These are phyloP conservation scores for Cottoperca gobio DNA, from an alignment of 2,797 vertebrate species.

Conservation along the genomic window DNA sequence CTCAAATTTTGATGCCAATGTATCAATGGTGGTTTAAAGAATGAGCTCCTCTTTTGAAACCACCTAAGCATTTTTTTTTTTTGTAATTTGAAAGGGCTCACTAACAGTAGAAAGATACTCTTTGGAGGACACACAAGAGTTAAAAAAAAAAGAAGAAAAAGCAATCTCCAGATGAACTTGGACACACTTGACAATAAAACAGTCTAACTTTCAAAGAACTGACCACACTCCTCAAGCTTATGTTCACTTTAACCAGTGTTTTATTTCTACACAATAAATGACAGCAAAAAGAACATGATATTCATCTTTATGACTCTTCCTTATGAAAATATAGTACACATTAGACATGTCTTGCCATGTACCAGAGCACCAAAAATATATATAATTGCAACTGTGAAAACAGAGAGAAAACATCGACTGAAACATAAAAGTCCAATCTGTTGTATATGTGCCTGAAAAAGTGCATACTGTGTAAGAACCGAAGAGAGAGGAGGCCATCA, in stretches of 20 bases:
- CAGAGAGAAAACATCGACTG: constrained; percentile 69
- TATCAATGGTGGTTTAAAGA: constrained; percentile 72
- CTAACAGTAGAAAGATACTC: not conserved
- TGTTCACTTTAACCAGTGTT: constrained; percentile 85
- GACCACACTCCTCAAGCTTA: constrained; percentile 49
- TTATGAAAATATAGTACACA: constrained; percentile 85
- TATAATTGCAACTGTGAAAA: constrained; percentile 81
- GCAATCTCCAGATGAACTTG: not conserved
- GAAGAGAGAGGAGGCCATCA: constrained; percentile 69
- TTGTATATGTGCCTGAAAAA: constrained; percentile 83
- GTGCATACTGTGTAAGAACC: constrained; percentile 78
- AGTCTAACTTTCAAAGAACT: constrained; percentile 32
- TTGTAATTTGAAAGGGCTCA: constrained; percentile 31
- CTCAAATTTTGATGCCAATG: constrained; percentile 72
- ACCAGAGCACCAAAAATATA: constrained; percentile 83
- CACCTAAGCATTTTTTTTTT: constrained; percentile 39
- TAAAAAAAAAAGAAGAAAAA: constrained; percentile 13
- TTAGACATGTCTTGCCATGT: constrained; percentile 81
- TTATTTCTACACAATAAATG: constrained; percentile 88
- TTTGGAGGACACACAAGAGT: constrained; percentile 15
- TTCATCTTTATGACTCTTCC: constrained; percentile 81
- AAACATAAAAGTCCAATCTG: constrained; percentile 75
- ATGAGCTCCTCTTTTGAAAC: constrained; percentile 62
- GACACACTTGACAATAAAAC: not conserved
- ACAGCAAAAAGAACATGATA: constrained; percentile 86